These are phyloP conservation scores for Leucophora obtusa DNA, from an alignment of 2,888 invertebrate species.

Conservation along the genomic window DNA sequence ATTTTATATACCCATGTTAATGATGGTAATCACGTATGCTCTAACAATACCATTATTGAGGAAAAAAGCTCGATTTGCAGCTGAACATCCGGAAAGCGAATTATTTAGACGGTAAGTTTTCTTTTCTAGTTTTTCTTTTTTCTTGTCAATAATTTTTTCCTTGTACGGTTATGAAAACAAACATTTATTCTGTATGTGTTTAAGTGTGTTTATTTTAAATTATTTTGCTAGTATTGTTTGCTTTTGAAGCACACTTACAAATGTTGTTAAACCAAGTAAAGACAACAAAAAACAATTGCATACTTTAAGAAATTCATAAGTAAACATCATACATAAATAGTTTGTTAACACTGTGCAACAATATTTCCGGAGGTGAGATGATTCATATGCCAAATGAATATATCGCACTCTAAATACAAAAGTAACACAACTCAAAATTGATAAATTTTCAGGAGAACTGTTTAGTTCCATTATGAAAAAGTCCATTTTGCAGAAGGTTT, in stretches of 20 bases:
- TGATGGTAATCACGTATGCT: constrained; percentile 95
- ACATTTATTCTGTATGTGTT: not conserved
- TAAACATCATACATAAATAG: too few species aligned
- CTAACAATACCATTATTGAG: constrained; percentile 92
- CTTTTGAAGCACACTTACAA: not conserved
- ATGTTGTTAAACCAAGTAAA: not conserved
- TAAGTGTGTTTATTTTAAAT: not conserved
- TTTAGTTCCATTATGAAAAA: too few species aligned
- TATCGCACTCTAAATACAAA: too few species aligned
- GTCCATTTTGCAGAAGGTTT: too few species aligned
- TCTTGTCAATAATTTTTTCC: not conserved
- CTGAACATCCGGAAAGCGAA: constrained; percentile 82
- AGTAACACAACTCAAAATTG: too few species aligned
- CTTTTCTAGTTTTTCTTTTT: not conserved
- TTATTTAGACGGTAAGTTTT: constrained; percentile 79
- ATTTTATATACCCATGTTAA: constrained; percentile 96
- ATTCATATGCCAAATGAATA: too few species aligned
- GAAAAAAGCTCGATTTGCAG: constrained; percentile 87
- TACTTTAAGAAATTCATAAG: not conserved
- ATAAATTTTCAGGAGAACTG: too few species aligned
- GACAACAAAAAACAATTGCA: not conserved
- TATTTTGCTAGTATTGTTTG: not conserved
- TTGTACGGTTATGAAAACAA: not conserved
- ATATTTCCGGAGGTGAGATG: too few species aligned
- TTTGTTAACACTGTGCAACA: too few species aligned